Percentiles rank a stretch among this genome's conserved stretches.
Evolutionary conservation across 2,113 vertebrate species (phyloP).

Genomic region (Halcyon malimbica): DNA sequence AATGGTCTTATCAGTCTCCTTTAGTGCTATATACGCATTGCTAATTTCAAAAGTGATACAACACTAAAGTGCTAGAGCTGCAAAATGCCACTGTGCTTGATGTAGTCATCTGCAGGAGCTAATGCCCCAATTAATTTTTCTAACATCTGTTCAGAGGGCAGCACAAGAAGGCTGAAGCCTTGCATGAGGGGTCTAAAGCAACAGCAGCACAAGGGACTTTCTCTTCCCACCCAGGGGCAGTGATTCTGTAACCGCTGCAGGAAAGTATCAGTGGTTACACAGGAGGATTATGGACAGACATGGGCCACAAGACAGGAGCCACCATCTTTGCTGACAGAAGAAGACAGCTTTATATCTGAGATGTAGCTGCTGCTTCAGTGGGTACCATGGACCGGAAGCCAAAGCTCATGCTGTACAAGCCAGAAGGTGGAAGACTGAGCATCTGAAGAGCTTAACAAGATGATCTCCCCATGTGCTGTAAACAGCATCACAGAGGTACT

Average conservation of each 20-base stretch:
- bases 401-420: not conserved
- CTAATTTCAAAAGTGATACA: not conserved
- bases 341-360: fast-evolving
- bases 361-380: fast-evolving
- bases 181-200: not conserved
- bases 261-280: not conserved
- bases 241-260: not conserved
- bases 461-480: not conserved
- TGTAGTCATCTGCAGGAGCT: not conserved
- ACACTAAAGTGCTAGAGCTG: not conserved
- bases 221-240: not conserved
- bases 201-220: not conserved
- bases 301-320: no score
- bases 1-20: not conserved
- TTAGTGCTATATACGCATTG: not conserved
- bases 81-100: not conserved
- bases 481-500: not conserved
- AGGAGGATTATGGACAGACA: not conserved
- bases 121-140: not conserved
- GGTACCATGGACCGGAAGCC: fast-evolving
- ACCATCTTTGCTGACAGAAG: not conserved
- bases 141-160: not conserved
- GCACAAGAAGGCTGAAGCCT: not conserved
- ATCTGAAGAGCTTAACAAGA: not conserved
- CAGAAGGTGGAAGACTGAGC: not conserved